Conservation (phyloP, 1,140 invertebrate species). For the Drosophila ambigua region DNA sequence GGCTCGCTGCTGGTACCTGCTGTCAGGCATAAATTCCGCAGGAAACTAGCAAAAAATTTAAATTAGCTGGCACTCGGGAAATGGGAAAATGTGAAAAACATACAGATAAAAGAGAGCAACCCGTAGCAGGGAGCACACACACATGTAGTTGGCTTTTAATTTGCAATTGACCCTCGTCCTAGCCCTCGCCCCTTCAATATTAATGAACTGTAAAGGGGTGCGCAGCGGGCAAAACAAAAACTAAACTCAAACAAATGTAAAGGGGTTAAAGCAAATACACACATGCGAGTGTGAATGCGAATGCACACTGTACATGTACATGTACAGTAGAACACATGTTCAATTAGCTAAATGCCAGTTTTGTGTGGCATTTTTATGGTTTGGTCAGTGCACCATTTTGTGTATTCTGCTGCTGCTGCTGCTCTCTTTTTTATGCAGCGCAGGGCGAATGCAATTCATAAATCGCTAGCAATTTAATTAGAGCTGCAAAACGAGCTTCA, state of each 20-base stretch:
- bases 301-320: slow-evolving; percentile 3
- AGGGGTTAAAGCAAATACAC: slow-evolving; percentile 1
- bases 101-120: neutral
- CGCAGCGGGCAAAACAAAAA: slow-evolving; percentile 13
- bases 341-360: slow-evolving; percentile 59
- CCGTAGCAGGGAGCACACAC: slow-evolving; percentile 12
- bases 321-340: slow-evolving; percentile 60
- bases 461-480: slow-evolving; percentile 37
- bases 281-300: neutral
- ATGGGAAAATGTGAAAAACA: slow-evolving; percentile 16
- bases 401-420: neutral
- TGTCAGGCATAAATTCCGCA: slow-evolving; percentile 58
- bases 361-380: slow-evolving; percentile 44
- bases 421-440: slow-evolving; percentile 3
- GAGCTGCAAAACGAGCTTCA: slow-evolving; percentile 3
- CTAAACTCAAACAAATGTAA: slow-evolving; percentile 11
- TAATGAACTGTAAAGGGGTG: slow-evolving; percentile 65
- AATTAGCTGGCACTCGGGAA: slow-evolving; percentile 38
- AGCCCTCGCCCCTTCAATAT: slow-evolving; percentile 32
- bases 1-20: slow-evolving; percentile 17
- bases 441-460: slow-evolving; percentile 31
- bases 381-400: slow-evolving; percentile 21
- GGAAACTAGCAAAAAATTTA: slow-evolving; percentile 51
- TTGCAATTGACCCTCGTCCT: slow-evolving; percentile 54
- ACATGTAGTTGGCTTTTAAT: slow-evolving; percentile 62